Percentiles rank a stretch among this genome's conserved stretches.
Conservation (phyloP, 2,113 vertebrate species). For the Propithecus coquereli region DNA sequence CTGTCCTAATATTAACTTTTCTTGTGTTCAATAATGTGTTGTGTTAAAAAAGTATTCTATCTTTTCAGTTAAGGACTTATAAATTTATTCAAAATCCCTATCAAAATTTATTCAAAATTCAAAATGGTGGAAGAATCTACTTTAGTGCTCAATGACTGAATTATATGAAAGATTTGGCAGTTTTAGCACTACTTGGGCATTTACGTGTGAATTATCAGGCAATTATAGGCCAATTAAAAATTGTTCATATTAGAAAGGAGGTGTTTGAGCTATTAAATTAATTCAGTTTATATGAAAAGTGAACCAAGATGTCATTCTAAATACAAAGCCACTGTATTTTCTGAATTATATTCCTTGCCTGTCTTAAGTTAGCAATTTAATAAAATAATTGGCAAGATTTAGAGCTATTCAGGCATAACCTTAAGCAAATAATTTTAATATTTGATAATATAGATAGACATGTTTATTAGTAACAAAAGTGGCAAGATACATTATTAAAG, state of each 20-base stretch:
- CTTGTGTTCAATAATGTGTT: not conserved
- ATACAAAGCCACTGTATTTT: not conserved
- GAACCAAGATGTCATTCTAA: conserved; percentile 28
- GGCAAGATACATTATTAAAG: not conserved
- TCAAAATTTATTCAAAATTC: not conserved
- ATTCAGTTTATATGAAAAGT: not conserved
- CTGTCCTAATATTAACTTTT: not conserved
- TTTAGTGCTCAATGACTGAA: not conserved
- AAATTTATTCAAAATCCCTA: not conserved
- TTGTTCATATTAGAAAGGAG: not conserved
- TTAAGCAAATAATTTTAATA: conserved; percentile 43
- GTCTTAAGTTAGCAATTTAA: not conserved
- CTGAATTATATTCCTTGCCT: not conserved
- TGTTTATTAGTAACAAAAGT: not conserved
- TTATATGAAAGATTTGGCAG: not conserved
- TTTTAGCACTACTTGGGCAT: not conserved
- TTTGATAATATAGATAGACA: not conserved
- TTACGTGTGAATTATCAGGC: not conserved
- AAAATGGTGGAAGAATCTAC: not conserved
- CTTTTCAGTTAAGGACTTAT: not conserved
- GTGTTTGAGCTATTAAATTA: not conserved
- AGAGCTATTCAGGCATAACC: not conserved
- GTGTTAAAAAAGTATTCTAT: not conserved
- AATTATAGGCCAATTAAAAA: not conserved
- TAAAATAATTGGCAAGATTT: conserved; percentile 5